A percentile compares a stretch with the other conserved stretches of the same genome.
These are phyloP conservation scores for Bruchidius siliquastri DNA, from an alignment of 2,888 invertebrate genomes.

Conservation along the genomic window DNA sequence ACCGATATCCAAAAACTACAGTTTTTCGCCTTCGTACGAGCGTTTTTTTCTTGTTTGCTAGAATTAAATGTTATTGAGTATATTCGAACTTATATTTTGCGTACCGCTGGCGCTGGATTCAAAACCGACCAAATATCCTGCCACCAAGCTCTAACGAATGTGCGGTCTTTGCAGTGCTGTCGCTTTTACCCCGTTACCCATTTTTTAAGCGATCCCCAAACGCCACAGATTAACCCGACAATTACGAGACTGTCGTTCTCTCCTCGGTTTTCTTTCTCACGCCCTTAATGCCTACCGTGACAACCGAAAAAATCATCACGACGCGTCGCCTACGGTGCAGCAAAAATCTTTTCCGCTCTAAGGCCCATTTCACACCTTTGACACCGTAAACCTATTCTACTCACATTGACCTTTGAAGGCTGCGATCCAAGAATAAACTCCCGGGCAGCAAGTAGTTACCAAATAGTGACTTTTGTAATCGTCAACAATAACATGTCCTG, in stretches of 20 bases:
- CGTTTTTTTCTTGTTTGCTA: too few relatives aligned
- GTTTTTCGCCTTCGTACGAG: too few relatives aligned
- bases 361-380: neutral
- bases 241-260: neutral
- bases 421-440: too few relatives aligned
- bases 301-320: neutral
- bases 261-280: neutral
- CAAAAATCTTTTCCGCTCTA: neutral
- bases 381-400: too few relatives aligned
- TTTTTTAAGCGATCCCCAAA: neutral
- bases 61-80: too few relatives aligned
- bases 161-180: neutral
- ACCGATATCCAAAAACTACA: too few relatives aligned
- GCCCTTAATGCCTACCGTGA: neutral
- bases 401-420: too few relatives aligned
- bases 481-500: too few relatives aligned
- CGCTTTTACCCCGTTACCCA: neutral
- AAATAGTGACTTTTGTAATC: too few relatives aligned
- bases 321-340: neutral
- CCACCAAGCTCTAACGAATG: neutral
- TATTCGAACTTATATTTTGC: too few relatives aligned
- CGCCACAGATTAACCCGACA: neutral
- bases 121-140: neutral
- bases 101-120: too few relatives aligned
- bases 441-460: too few relatives aligned